A percentile compares a stretch with the other conserved stretches of the same genome.
These are phyloP conservation scores for Yponomeuta plumbellus DNA, from an alignment of 2,888 invertebrate species.

Conservation along the genomic window DNA sequence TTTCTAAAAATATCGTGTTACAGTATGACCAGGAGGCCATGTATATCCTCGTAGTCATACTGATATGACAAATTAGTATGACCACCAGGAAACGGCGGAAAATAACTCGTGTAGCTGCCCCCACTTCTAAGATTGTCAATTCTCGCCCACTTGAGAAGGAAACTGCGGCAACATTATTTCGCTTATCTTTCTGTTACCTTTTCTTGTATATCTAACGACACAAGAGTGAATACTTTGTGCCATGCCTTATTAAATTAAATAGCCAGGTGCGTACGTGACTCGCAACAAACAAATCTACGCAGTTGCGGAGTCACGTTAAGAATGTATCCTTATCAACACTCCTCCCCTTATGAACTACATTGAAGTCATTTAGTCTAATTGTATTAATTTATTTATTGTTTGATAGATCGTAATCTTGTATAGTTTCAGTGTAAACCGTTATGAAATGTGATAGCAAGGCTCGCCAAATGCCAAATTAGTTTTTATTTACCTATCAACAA, in stretches of 20 bases:
- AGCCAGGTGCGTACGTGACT: not conserved
- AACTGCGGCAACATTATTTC: not conserved
- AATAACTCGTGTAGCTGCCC: slow-evolving; percentile 1
- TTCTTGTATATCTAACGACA: slow-evolving; percentile 37
- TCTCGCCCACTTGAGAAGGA: too few relatives aligned
- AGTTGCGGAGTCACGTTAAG: not conserved
- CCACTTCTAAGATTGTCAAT: too few relatives aligned
- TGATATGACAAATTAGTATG: too few relatives aligned
- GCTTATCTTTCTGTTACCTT: not conserved
- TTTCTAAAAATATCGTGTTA: too few relatives aligned
- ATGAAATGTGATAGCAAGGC: slow-evolving; percentile 21
- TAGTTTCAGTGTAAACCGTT: not conserved
- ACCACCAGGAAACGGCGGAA: too few relatives aligned
- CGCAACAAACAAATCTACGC: not conserved
- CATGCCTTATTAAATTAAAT: slow-evolving; percentile 33
- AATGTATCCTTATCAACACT: slow-evolving; percentile 12
- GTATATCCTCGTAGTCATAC: too few relatives aligned
- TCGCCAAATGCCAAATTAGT: slow-evolving; percentile 17
- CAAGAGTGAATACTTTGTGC: slow-evolving; percentile 70
- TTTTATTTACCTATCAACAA: slow-evolving; percentile 2
- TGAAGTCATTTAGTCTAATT: slow-evolving; percentile 61
- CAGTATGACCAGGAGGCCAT: too few relatives aligned
- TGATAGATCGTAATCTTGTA: not conserved
- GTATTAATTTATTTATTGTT: slow-evolving; percentile 63
- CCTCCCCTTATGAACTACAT: slow-evolving; percentile 25